Evolutionary conservation across 2,888 invertebrate genomes (phyloP).

Genomic region (Helicoverpa assulta): DNA sequence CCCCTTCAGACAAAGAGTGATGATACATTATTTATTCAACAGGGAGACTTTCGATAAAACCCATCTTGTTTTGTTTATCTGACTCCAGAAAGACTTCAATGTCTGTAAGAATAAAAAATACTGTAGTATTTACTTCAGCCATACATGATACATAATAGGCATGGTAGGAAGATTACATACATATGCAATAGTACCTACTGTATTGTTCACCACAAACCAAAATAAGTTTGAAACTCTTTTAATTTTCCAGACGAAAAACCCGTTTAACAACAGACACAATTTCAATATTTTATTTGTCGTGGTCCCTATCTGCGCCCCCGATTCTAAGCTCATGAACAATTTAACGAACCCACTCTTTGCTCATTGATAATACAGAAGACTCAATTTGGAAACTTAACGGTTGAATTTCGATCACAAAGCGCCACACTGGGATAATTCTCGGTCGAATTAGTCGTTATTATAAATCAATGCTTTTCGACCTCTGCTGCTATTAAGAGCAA

Average conservation of each 20-base stretch:
- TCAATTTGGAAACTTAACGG: slow-evolving; percentile 46
- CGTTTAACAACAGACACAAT: slow-evolving; percentile 4
- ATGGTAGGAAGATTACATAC: no score
- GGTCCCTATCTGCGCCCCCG: slow-evolving; percentile 1
- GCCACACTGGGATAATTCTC: slow-evolving; percentile 50
- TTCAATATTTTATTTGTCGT: slow-evolving; percentile 34
- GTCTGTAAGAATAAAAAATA: neutral
- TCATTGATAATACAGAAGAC: slow-evolving; percentile 45
- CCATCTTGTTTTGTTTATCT: slow-evolving; percentile 37
- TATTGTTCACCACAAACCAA: neutral
- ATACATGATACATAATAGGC: neutral
- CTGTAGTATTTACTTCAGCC: neutral
- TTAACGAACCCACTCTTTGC: slow-evolving; percentile 36
- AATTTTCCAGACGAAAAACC: slow-evolving; percentile 11
- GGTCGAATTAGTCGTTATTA: slow-evolving; percentile 71
- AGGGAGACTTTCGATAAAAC: slow-evolving; percentile 33
- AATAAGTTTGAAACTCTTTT: slow-evolving; percentile 4
- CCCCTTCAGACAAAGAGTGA: slow-evolving; percentile 52
- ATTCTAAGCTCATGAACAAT: slow-evolving; percentile 30
- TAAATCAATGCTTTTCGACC: slow-evolving; percentile 74
- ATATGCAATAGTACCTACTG: no score
- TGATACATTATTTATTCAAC: slow-evolving; percentile 57
- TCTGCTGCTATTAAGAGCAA: slow-evolving; percentile 76
- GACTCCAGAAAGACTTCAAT: neutral
- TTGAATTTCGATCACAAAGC: slow-evolving; percentile 57